Evolutionary conservation across 2,888 invertebrate genomes (phyloP).

Genomic region (Pheosia tremula): DNA sequence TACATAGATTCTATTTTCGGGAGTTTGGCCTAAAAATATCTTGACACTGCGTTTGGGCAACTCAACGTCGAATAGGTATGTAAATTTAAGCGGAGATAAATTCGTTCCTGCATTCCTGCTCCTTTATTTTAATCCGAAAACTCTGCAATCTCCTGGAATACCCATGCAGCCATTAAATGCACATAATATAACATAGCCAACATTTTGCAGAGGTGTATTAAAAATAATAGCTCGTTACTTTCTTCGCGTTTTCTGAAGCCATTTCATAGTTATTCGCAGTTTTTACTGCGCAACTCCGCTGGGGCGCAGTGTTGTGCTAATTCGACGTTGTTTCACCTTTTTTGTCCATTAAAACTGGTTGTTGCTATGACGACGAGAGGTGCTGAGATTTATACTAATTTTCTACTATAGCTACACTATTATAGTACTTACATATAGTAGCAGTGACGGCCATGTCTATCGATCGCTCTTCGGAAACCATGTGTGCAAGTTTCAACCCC

Average conservation of each 20-base stretch:
- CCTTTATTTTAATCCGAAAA: background rate
- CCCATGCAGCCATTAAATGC: background rate
- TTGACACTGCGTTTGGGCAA: no score
- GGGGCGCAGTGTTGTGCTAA: conserved; percentile 40
- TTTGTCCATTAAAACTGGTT: conserved; percentile 30
- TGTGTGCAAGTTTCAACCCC: no score
- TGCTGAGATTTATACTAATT: no score
- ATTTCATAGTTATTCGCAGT: conserved; percentile 44
- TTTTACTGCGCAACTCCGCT: conserved; percentile 42
- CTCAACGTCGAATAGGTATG: no score
- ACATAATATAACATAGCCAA: background rate
- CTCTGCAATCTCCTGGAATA: background rate
- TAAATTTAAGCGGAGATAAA: no score
- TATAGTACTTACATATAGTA: no score
- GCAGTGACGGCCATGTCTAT: no score
- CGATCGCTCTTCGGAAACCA: no score
- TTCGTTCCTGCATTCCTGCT: no score
- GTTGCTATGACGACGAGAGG: conserved; percentile 27
- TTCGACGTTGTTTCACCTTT: conserved; percentile 31
- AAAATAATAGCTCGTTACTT: conserved; percentile 24
- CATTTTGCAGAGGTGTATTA: conserved; percentile 17
- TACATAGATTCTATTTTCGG: background rate
- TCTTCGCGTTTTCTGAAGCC: conserved; percentile 27
- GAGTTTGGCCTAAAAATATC: background rate
- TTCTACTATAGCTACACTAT: no score